Conservation (phyloP, 2,888 invertebrate species). For the Alviniconcha strummeri region DNA sequence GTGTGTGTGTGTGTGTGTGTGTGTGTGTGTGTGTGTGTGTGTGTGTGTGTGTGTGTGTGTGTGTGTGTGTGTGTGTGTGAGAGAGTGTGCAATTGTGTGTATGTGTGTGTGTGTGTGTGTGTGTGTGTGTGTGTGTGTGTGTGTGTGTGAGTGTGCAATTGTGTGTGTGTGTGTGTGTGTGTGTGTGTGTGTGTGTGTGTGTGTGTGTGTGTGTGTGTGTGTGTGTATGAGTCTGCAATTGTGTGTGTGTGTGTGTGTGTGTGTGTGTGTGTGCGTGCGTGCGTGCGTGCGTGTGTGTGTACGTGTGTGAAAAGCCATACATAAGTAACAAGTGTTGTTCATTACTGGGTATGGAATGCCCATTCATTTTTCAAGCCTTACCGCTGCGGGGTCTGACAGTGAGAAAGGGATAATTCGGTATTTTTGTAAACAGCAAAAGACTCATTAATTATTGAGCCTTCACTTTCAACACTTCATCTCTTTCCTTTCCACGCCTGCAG, state of each 20-base stretch:
- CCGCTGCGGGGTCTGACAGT: no score
- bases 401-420: no score
- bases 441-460: no score
- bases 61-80: neutral
- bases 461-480: no score
- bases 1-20: constrained; percentile 3
- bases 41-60: neutral
- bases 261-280: neutral
- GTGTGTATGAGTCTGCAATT: no score
- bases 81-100: neutral
- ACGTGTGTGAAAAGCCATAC: no score
- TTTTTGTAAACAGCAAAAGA: no score
- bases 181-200: neutral
- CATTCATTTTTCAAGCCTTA: no score
- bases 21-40: constrained; percentile 6
- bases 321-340: no score
- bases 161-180: neutral
- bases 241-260: neutral
- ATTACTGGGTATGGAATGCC: no score
- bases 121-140: neutral
- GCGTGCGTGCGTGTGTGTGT: neutral
- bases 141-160: neutral
- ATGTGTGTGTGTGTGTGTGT: neutral
- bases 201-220: constrained; percentile 4
- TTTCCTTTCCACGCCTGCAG: no score